Evolutionary conservation across 2,113 vertebrate genomes (phyloP).

Genomic region (Zapornia atra): DNA sequence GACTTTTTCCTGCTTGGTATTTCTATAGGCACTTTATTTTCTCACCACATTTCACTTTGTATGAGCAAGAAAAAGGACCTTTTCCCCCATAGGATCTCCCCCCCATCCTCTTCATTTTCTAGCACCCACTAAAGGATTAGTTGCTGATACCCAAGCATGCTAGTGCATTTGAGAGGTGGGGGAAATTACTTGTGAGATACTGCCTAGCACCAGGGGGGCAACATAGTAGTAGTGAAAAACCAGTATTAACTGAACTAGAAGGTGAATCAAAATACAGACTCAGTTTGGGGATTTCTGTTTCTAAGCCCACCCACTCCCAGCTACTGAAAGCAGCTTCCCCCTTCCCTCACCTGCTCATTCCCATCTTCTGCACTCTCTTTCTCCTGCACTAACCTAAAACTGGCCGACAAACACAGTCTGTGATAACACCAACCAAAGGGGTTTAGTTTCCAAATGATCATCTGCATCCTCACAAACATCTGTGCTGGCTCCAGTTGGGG

Average conservation of each 20-base stretch:
- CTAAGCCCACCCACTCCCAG: background rate
- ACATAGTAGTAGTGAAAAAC: background rate
- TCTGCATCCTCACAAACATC: background rate
- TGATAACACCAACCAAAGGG: background rate
- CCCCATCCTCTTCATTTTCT: background rate
- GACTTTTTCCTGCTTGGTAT: background rate
- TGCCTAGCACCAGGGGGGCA: background rate
- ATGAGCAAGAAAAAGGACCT: background rate
- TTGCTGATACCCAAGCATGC: background rate
- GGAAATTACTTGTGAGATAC: background rate
- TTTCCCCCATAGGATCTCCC: background rate
- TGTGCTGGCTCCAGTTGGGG: background rate
- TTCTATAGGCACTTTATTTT: background rate
- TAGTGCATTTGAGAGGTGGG: background rate
- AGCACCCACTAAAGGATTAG: background rate
- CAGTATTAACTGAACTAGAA: background rate
- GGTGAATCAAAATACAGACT: background rate
- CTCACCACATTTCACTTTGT: background rate
- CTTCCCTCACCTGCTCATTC: background rate
- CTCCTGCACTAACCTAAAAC: background rate
- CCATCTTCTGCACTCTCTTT: background rate
- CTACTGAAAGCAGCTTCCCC: background rate
- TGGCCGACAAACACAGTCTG: background rate
- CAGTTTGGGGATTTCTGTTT: background rate
- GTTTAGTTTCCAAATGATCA: background rate